Conservation (phyloP, 2,888 invertebrate species). For the Horisme vitalbata region DNA sequence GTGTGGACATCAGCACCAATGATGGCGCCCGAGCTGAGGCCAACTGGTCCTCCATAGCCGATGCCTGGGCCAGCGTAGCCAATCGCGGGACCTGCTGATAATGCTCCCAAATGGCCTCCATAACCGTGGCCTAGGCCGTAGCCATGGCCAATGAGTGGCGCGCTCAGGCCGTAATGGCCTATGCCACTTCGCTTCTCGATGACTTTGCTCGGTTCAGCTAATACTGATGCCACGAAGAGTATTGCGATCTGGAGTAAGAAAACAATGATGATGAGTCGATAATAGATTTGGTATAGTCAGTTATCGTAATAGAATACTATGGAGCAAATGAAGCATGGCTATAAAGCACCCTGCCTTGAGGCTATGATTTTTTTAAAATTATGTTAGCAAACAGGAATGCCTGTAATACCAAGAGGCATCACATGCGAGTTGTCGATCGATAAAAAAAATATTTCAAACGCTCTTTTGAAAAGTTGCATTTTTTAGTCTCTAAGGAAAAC, state of each 20-base stretch:
- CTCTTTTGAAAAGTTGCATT: too few relatives aligned
- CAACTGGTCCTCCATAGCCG: conserved; percentile 31
- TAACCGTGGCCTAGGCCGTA: conserved; percentile 35
- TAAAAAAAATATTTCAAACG: too few relatives aligned
- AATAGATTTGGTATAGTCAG: too few relatives aligned
- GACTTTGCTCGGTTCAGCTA: conserved; percentile 72
- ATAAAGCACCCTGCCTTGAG: too few relatives aligned
- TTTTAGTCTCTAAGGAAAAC: too few relatives aligned
- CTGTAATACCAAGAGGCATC: too few relatives aligned
- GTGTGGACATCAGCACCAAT: conserved; percentile 77
- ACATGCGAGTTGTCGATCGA: too few relatives aligned
- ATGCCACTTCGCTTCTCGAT: conserved; percentile 72
- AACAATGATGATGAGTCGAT: not conserved
- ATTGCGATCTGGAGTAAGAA: conserved; percentile 58
- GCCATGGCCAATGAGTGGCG: conserved; percentile 39
- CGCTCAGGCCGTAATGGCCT: conserved; percentile 56
- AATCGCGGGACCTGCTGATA: conserved; percentile 17
- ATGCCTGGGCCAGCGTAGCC: conserved; percentile 32
- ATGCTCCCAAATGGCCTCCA: conserved; percentile 8
- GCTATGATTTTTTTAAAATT: too few relatives aligned
- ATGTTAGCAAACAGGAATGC: too few relatives aligned
- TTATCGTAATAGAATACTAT: too few relatives aligned
- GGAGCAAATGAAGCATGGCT: too few relatives aligned
- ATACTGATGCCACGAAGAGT: conserved; percentile 62
- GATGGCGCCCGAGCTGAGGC: conserved; percentile 40